Base-by-base conservation (phyloP, 2,797 vertebrate genomes). In the Nyctibius grandis region DNA sequence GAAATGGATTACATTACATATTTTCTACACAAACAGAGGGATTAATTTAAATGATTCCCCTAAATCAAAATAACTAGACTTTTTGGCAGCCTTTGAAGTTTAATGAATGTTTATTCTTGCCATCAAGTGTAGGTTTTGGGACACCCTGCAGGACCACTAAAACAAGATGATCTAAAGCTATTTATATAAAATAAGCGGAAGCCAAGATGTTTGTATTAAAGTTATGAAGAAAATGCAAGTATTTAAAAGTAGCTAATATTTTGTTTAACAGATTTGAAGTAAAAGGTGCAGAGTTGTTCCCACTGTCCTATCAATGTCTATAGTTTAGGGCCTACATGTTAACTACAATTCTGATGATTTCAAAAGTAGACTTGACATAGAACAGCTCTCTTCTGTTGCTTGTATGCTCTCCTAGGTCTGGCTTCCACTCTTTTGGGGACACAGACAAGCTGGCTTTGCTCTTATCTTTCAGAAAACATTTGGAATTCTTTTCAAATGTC, bases 71-170 rank as follows among this genome's bases (percentile, higher is more conserved):
- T 95, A 96, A 94, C 89, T 95, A 19, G 48, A 92, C 68, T 92
- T 95, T 96, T 95, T 85, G 67, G 88, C 79, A 92, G 89, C 60
- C 93, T 96, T 97, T 97, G 93, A 97, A 96, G 96, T 96, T 93
- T 95, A 96, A 94, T 88, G 89, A 92, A 91, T 91, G 92, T 96
- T 96, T 95, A 92, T 89, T 85, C 60, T 91, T 91, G 74, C 91
- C 79, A 95, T 92, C 85, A 72, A 95, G 53, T 61, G 74, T 51
- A 94, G 69, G 53, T 93, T 95, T 94, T 77, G 77, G 88, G 94
- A 96, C 76, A 96, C 89, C 78, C 68, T 86, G 38, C 73, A 91
- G 80, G 77, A 88, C 86, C 53, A 69, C 91, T 91, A 65, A 93
- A 94, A 74, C 56, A 68, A 85, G 74, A 91, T 75, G 69, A 89